These are phyloP conservation scores for Ciconia nigra DNA, from an alignment of 2,797 vertebrate genomes.

Conservation along the genomic window DNA sequence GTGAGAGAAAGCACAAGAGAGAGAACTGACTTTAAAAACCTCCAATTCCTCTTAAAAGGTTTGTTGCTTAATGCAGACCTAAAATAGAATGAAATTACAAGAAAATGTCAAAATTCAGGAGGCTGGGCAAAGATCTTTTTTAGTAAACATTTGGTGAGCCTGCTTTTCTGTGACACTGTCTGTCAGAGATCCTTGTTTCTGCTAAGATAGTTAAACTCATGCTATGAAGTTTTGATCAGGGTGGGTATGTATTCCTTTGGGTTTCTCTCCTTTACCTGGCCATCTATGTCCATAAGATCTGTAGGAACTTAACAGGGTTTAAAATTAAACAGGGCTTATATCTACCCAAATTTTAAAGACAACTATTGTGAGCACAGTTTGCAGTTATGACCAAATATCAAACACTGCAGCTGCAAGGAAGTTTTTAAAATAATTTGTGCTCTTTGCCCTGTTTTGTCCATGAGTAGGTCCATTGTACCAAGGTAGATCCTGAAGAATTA, in stretches of 20 bases:
- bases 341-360: neutral
- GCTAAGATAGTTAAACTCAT: neutral
- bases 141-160: neutral
- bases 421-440: neutral
- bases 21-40: conserved; percentile 20
- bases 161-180: neutral
- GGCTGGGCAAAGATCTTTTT: neutral
- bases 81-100: conserved; percentile 12
- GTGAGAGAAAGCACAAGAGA: conserved; percentile 9
- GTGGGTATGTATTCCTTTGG: neutral
- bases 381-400: neutral
- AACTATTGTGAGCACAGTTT: neutral
- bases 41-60: neutral
- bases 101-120: neutral
- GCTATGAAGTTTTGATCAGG: neutral
- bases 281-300: neutral
- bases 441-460: neutral
- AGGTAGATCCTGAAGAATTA: neutral
- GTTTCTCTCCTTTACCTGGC: neutral
- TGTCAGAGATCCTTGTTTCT: neutral
- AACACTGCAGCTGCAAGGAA: neutral
- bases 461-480: neutral
- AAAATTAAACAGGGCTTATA: neutral
- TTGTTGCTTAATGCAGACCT: neutral
- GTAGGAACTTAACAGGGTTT: neutral